Evolutionary conservation across 1,140 invertebrate genomes (phyloP).

Genomic region (Galleria mellonella): DNA sequence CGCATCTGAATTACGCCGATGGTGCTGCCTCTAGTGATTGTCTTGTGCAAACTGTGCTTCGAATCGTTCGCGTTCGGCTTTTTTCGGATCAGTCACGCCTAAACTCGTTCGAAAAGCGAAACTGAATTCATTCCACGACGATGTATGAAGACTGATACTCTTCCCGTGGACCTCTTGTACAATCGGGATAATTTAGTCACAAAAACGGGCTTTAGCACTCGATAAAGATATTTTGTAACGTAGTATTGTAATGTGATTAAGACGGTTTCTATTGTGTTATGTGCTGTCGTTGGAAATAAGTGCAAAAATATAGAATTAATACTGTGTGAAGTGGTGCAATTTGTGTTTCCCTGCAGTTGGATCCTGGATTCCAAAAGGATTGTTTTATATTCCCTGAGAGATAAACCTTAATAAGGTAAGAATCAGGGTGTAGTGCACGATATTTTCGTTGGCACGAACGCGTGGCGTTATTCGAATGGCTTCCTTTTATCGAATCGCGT

Average conservation of each 20-base stretch:
- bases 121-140: slow-evolving; percentile 68
- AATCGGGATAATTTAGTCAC: slow-evolving; percentile 58
- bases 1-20: slow-evolving; percentile 19
- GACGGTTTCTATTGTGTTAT: slow-evolving; percentile 48
- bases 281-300: slow-evolving; percentile 54
- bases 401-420: slow-evolving; percentile 50
- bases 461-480: slow-evolving; percentile 65
- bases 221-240: slow-evolving; percentile 49
- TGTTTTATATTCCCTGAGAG: slow-evolving; percentile 39
- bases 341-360: slow-evolving; percentile 44
- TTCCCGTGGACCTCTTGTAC: slow-evolving; percentile 60
- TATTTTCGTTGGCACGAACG: slow-evolving; percentile 18
- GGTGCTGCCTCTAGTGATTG: slow-evolving; percentile 40
- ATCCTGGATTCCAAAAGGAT: slow-evolving; percentile 61
- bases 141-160: slow-evolving; percentile 68
- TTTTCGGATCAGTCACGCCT: slow-evolving; percentile 67
- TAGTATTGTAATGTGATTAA: slow-evolving; percentile 59
- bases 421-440: slow-evolving; percentile 11
- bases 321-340: slow-evolving; percentile 61
- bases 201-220: slow-evolving; percentile 49
- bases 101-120: slow-evolving; percentile 71
- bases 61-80: slow-evolving; percentile 51
- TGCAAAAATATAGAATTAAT: slow-evolving; percentile 48
- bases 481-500: slow-evolving; percentile 70
- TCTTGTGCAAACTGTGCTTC: slow-evolving; percentile 11